Base-by-base conservation (phyloP, 2,888 invertebrate species). In the Callyntrura sp. region DNA sequence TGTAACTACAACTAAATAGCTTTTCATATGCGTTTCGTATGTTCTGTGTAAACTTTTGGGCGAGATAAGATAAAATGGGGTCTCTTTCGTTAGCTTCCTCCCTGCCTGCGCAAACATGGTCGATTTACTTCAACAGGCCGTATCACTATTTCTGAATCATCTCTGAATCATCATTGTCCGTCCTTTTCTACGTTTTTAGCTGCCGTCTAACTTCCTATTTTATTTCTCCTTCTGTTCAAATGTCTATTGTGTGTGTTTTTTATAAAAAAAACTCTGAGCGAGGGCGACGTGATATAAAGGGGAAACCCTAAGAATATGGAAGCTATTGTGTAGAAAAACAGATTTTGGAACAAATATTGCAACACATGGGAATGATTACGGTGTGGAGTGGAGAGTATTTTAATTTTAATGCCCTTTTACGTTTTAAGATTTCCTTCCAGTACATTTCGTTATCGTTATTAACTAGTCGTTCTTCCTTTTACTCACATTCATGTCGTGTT, bases 61-160 rank as follows among this genome's bases (percentile, higher is more conserved):
- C 1, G 9, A 65, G 65, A 65, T 65, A 65, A 65, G 65, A 65
- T 65, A 65, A 28, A 12, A 65, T 35, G 14, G 65, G 14, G 17
- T 65, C 28, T n/a, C 14, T 6, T 65, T 65, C 14, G 65, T 28
- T 12, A 28, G 65, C 28, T 25, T 28, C 20, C 60, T 62, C 9
- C 20, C 17, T 5, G 51, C 35, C 2, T 35, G 2, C 35, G 3
- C 51, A 51, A 8, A 51, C n/a, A 14, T 65, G 82, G 82, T 45
- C 65, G 65, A 82, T 82, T 65, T 82, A 62, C 25, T 20, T 82
- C 82, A 82, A 9, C 82, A 65, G 20, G 2, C 0, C 35, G 35
- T 35, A 35, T 35, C 43, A 17, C n/a, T 25, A 65, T 35, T 35
- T 35, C 2, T 25, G 45, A 43, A 17, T 23, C 17, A 11, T 35